Percentiles rank a stretch among this genome's conserved stretches.
These are phyloP conservation scores for Sitta europaea DNA, from an alignment of 2,113 vertebrate genomes.

Conservation along the genomic window DNA sequence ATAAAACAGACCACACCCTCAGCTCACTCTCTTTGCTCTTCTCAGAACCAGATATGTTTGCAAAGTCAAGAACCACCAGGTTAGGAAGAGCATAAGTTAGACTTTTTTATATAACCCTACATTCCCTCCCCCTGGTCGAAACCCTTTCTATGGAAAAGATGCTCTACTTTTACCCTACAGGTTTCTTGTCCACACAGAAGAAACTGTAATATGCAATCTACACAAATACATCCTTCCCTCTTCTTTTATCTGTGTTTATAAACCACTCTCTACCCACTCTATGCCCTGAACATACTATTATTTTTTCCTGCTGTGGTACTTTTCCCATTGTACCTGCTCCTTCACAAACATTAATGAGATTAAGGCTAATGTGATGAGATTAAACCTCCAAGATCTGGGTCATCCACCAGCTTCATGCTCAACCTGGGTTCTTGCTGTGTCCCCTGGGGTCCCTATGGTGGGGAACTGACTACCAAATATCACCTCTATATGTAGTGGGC, in stretches of 20 bases:
- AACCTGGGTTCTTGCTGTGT: not conserved
- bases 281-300: not conserved
- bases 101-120: not conserved
- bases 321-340: not conserved
- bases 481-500: not conserved
- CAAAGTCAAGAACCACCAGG: not conserved
- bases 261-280: not conserved
- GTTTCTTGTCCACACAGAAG: not conserved
- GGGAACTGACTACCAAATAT: not conserved
- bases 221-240: not conserved
- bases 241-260: not conserved
- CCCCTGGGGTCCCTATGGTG: not conserved
- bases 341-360: not conserved
- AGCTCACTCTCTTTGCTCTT: not conserved
- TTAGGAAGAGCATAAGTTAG: not conserved
- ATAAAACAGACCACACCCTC: not conserved
- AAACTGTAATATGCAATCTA: not conserved
- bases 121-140: not conserved
- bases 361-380: not conserved
- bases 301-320: not conserved
- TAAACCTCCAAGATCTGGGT: not conserved
- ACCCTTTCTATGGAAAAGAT: not conserved
- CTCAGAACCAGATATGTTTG: not conserved
- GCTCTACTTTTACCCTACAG: not conserved
- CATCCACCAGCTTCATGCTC: not conserved